Base-by-base conservation (phyloP, 2,888 invertebrate species). In the Melinaea marsaeus region DNA sequence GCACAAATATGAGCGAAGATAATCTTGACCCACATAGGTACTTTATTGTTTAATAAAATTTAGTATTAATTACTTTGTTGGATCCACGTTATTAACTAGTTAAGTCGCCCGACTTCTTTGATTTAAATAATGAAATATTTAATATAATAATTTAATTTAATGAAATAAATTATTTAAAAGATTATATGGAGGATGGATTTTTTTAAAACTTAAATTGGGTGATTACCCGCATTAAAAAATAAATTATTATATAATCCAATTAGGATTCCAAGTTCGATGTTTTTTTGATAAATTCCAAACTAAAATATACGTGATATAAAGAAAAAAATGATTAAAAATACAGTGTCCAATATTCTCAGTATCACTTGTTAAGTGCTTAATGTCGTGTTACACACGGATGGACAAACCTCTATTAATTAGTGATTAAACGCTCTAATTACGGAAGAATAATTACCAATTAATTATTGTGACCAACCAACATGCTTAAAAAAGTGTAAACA, bases 1-100 rank as follows among this genome's bases (percentile, higher is more conserved):
- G 32, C 60, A 54, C 45, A 51, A 46, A 35, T 7, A 46, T 54
- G n/a, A 45, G 35, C 48, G 42, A 35, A 46, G 22, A 37, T 42
- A 48, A 46, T 65, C 63, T 63, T 65, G 65, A 63, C 65, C 63
- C 45, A 63, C 63, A 60, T 60, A 51, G 11, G 22, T 11, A 42
- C 42, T 42, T 37, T 60, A 62, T 60, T 65, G 60, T 63, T 61
- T 61, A 60, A 63, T 54, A 58, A 58, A 51, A 46, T 32, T 3
- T 32, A 11, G 22, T 22, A 48, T 48, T 22, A 32, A 51, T 32
- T 51, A 51, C 32, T 51, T 32, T 22, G 51, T 51, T 32, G 32
- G 51, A 32, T 32, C 32, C 9, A 9, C 42, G 42, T 42, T 6
- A 42, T 3, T 9, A 7, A 37, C 3, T 37, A 42, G 9, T 11